Percentiles rank a stretch among this genome's conserved stretches.
phyloP scores from a whole-genome alignment of 2,113 vertebrate genomes.

The Aviceda subcristata region DNA sequence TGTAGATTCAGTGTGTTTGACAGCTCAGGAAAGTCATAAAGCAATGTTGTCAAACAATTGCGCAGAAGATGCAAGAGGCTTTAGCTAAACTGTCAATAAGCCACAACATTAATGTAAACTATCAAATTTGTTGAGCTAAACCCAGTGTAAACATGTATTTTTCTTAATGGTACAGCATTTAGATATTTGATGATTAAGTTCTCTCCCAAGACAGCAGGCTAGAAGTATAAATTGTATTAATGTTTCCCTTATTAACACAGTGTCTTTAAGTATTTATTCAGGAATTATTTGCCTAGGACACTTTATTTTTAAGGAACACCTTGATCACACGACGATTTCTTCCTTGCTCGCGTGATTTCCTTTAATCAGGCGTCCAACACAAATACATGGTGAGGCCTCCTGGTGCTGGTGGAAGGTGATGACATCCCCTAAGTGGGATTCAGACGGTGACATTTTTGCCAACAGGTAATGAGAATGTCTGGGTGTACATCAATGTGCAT shows the following conservation, averaged over 20 bases:
- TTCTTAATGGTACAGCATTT: not conserved
- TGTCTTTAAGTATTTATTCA: not conserved
- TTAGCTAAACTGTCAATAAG: conserved; percentile 53
- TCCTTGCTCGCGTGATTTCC: not conserved
- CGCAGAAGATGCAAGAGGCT: conserved; percentile 22
- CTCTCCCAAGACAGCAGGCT: not conserved
- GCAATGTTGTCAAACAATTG: conserved; percentile 54
- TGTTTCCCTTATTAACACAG: not conserved
- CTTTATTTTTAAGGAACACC: not conserved
- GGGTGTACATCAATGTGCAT: not conserved
- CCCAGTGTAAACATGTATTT: not conserved
- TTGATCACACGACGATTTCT: not conserved
- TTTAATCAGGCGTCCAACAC: not conserved
- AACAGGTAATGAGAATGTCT: rapidly evolving
- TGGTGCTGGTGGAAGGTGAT: not conserved
- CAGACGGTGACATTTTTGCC: not conserved
- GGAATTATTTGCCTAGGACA: not conserved
- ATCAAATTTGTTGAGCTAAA: not conserved
- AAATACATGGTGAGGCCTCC: not conserved
- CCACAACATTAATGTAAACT: conserved; percentile 36
- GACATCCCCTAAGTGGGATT: not conserved
- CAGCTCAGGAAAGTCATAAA: conserved; percentile 63
- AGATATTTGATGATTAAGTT: not conserved
- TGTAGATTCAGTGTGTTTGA: conserved; percentile 62
- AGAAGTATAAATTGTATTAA: not conserved